Evolutionary conservation across 2,113 vertebrate genomes (phyloP).

Genomic region (Anolis carolinensis): DNA sequence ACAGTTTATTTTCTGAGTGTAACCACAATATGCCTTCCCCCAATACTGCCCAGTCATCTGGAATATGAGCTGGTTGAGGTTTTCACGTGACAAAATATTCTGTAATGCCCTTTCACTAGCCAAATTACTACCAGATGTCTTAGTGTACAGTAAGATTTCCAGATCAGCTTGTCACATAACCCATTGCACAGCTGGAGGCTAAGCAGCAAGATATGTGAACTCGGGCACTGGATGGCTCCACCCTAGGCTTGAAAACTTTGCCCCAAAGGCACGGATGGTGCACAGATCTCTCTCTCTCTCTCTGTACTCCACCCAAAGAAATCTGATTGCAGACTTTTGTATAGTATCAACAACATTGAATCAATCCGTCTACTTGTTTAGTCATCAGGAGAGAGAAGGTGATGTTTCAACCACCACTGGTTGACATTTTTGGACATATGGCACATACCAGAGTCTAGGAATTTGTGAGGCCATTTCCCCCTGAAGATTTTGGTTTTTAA

Average conservation of each 20-base stretch:
- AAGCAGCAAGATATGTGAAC: background rate
- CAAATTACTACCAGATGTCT: conserved; percentile 19
- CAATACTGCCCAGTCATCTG: background rate
- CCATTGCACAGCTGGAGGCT: background rate
- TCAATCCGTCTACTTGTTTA: background rate
- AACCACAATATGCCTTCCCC: background rate
- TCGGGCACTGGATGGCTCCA: background rate
- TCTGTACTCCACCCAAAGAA: background rate
- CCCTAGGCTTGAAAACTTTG: conserved; percentile 9
- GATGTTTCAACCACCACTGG: background rate
- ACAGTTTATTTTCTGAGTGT: background rate
- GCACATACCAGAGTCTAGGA: too few relatives aligned
- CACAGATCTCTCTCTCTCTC: background rate
- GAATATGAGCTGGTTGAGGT: background rate
- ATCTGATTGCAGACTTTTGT: background rate
- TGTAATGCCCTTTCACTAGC: background rate
- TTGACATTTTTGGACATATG: background rate
- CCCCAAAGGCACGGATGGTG: background rate
- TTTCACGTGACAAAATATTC: background rate
- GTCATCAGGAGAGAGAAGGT: background rate
- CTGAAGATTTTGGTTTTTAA: too few relatives aligned
- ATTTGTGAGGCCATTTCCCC: too few relatives aligned
- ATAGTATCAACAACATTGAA: background rate
- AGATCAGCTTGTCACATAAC: background rate
- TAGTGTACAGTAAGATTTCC: background rate